Base-by-base conservation (phyloP, 2,113 vertebrate species). In the Gulo gulo region DNA sequence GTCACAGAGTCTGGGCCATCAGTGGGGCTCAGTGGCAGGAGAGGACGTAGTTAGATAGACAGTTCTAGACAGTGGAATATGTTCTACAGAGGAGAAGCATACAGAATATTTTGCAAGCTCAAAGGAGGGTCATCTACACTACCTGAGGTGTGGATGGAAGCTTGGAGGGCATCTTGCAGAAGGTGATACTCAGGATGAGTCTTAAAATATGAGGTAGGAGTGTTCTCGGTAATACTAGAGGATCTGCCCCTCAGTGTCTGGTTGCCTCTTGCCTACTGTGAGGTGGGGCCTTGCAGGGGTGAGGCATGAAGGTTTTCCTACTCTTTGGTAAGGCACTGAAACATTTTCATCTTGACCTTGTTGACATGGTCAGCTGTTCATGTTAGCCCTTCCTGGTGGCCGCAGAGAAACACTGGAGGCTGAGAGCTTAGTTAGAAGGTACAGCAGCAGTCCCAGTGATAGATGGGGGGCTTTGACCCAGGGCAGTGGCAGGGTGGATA, bases 301-400 rank as follows among this genome's bases (percentile, higher is more conserved):
- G 71, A 97, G 26, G 20, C 24, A 6, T 29, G 42, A 47, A 65
- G 29, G 7, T 67, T 81, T 71, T 81, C 24, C 21, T 55, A 20
- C 23, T 76, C 31, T 69, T 95, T 36, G 13, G 18, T 4, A 63
- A 90, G 36, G 13, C 34, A 12, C 7, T 24, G 20, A 73, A 89
- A 82, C 59, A 14, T 55, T 78, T 83, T 80, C 29, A 34, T 76
- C n/a, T 84, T 29, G 63, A 34, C 69, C n/a, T 84, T 29, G 63
- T 23, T 26, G 42, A 76, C 15, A 11, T 9, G 57, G 71, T 85
- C 71, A 91, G 12, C 50, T 79, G 55, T 85, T 94, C 45, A 26
- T 59, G 52, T 91, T 59, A 71, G 36, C 42, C 34, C 39, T 89
- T 81, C 52, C 67, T 18, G 21, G 74, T 87, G 47, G 34, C 95